Conservation (phyloP, 2,888 invertebrate genomes). For the Danaus chrysippus region DNA sequence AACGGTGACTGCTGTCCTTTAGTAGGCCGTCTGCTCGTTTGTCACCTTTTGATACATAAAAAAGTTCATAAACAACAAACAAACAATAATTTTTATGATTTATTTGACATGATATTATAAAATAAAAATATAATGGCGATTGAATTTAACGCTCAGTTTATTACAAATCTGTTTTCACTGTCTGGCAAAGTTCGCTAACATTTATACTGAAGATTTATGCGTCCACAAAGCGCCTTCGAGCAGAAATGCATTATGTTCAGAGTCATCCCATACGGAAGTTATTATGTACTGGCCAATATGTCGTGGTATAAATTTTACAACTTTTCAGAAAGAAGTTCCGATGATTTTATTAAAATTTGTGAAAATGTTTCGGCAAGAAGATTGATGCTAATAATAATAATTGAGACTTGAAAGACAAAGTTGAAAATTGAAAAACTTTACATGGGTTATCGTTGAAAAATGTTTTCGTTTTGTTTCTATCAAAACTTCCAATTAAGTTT, state of each 20-base stretch:
- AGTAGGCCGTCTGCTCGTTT: too few relatives aligned
- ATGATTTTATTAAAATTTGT: too few relatives aligned
- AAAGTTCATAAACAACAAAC: not conserved
- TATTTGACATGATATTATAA: not conserved
- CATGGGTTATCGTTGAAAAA: too few relatives aligned
- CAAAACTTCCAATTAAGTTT: too few relatives aligned
- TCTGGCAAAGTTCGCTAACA: conserved; percentile 9
- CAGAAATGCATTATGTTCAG: conserved; percentile 19
- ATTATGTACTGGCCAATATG: conserved; percentile 19
- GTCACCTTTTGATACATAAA: not conserved
- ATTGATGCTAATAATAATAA: too few relatives aligned
- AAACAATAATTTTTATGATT: not conserved
- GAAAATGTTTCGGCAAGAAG: too few relatives aligned
- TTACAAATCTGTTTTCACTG: conserved; percentile 6
- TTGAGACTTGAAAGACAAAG: too few relatives aligned
- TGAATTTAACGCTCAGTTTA: conserved; percentile 4
- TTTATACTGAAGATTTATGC: conserved; percentile 22
- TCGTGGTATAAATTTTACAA: conserved; percentile 12
- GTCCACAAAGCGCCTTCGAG: conserved; percentile 21
- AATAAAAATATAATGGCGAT: not conserved
- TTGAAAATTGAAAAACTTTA: too few relatives aligned
- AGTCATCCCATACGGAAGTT: conserved; percentile 19
- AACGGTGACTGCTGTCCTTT: too few relatives aligned
- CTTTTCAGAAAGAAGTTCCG: not conserved
- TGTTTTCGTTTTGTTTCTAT: too few relatives aligned